A percentile compares a stretch with the other conserved stretches of the same genome.
phyloP scores from a whole-genome alignment of 2,797 vertebrate species.

The Typhlichthys subterraneus region DNA sequence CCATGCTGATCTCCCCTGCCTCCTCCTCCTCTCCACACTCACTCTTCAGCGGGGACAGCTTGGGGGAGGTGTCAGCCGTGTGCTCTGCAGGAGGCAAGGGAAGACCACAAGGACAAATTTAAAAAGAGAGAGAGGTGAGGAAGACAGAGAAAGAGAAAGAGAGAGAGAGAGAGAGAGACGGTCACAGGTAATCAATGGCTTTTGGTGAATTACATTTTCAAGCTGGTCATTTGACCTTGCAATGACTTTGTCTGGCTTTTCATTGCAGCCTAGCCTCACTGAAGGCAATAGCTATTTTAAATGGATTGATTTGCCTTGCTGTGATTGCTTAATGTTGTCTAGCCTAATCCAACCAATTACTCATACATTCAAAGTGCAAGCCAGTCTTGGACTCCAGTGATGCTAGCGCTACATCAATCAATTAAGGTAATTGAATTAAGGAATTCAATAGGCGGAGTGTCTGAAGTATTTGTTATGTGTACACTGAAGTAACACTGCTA shows the following conservation, averaged over 20 bases:
- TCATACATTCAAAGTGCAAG: not conserved
- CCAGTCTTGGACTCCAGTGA: not conserved
- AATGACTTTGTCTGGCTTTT: slow-evolving; percentile 12
- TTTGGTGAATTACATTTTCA: slow-evolving; percentile 8
- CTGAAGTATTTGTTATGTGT: too few species aligned
- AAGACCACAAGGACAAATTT: slow-evolving; percentile 3
- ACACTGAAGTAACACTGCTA: not conserved
- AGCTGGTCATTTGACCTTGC: not conserved
- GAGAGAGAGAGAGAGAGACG: not conserved
- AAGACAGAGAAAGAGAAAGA: not conserved
- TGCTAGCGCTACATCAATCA: not conserved
- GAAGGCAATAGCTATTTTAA: not conserved
- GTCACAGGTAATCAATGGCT: slow-evolving; percentile 11
- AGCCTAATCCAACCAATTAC: slow-evolving; percentile 7
- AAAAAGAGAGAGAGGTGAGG: not conserved
- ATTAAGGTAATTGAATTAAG: not conserved
- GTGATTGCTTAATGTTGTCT: slow-evolving; percentile 7
- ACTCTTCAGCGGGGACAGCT: slow-evolving; percentile 81
- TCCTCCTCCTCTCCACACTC: slow-evolving; percentile 87
- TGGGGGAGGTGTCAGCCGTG: slow-evolving; percentile 82
- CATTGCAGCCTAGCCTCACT: not conserved
- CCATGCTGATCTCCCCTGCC: slow-evolving; percentile 73
- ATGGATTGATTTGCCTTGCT: slow-evolving; percentile 1
- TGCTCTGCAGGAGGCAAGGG: slow-evolving; percentile 71
- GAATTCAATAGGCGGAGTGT: not conserved